Base-by-base conservation (phyloP, 92 coral and sea anemone species). In the Epizoanthus scotinus region DNA sequence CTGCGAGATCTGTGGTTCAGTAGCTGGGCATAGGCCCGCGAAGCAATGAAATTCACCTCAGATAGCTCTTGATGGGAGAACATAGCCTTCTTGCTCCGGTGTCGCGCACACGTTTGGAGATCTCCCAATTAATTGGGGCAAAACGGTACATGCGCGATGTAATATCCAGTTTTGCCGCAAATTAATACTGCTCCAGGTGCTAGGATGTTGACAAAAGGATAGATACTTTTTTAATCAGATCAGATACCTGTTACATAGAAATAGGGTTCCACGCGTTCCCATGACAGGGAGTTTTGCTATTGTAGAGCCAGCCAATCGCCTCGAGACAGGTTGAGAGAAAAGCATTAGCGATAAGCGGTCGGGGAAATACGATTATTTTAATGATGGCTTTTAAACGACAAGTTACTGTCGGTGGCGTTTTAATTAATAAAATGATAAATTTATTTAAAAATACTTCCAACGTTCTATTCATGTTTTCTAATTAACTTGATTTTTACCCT, bases 111-210 rank as follows among this genome's bases (percentile, higher is more conserved):
- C 64, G 57, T 56, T 17, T 36, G 65, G 77, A 66, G 60, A 77
- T 61, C 67, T 77, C 82, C 80, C 79, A 71, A 59, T 87, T 87
- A 83, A 87, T 83, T 87, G 67, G 70, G 54, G 28, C 67, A 58
- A 65, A 69, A 77, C 71, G 84, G 90, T 83, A 87, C 90, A 70
- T 77, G 87, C 87, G 87, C 90, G 75, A 71, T 70, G 77, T 64
- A 49, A 27, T 77, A 87, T 78, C 74, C 83, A 71, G 81, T 83
- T 77, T 87, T 82, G 58, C 90, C 86, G 73, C 84, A 87, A 82
- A 83, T 87, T 87, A 87, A 87, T 79, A 78, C 71, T 62, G 28
- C 70, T 61, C 90, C 90, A 83, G 87, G 87, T 83, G 90, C 85
- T 52, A 26, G 57, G 71, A 77, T 88, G 78, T 88, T 88, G 84